Conservation (phyloP, 1,140 invertebrate species). For the Vanessa tameamea region DNA sequence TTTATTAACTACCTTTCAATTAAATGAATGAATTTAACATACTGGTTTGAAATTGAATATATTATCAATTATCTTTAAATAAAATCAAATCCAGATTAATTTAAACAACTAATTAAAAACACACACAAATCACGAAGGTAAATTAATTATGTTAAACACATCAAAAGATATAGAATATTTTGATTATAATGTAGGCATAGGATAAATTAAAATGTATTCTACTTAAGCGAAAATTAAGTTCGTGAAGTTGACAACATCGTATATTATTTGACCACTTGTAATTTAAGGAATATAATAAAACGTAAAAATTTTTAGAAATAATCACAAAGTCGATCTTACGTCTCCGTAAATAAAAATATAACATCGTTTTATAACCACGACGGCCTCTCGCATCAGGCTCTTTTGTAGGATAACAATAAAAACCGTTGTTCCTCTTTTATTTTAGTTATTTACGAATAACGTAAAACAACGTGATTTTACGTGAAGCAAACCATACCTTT, state of each 20-base stretch:
- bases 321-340: constrained; percentile 37
- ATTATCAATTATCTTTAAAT: too few species aligned
- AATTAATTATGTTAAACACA: too few species aligned
- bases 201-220: neutral
- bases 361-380: constrained; percentile 51
- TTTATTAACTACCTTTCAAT: neutral
- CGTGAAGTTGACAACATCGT: neutral
- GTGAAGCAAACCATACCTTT: constrained; percentile 24
- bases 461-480: constrained; percentile 18
- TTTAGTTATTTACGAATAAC: constrained; percentile 32
- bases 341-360: constrained; percentile 43
- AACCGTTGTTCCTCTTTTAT: constrained; percentile 44
- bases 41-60: too few species aligned
- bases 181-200: constrained; percentile 2
- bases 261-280: constrained; percentile 2
- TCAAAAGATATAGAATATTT: neutral
- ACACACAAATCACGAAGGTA: too few species aligned
- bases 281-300: constrained; percentile 40
- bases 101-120: too few species aligned
- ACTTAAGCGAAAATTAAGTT: neutral
- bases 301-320: constrained; percentile 52
- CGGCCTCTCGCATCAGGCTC: constrained; percentile 39
- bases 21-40: neutral
- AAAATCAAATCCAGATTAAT: neutral
- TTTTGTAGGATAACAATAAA: constrained; percentile 60